Base-by-base conservation (phyloP, 2,113 vertebrate genomes). In the Catharus bicknelli region DNA sequence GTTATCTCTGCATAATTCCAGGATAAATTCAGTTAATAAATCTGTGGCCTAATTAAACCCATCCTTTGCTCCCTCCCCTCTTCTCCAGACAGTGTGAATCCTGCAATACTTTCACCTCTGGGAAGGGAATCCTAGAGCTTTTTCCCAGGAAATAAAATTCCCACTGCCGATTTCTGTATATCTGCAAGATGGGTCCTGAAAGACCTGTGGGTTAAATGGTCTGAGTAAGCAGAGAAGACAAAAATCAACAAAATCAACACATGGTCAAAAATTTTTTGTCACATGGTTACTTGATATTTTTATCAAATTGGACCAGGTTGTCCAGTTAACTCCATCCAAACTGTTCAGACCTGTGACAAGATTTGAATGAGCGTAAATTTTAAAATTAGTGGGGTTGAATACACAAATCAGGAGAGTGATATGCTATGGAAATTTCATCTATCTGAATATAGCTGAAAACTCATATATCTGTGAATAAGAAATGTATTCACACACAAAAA, bases 21-120 rank as follows among this genome's bases (percentile, higher is more conserved):
- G 73, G 57, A 83, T 26, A 86, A 68, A 88, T 11, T 32, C 20
- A 58, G 32, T 63, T 76, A 76, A 88, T 80, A 66, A 88, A 88
- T 45, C 76, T 58, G 63, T 66, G 47, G 59, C 50, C 68, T 86
- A 62, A 92, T 80, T 92, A 91, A 90, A 66, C 18, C 36, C 50
- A 38, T 57, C 45, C 13, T 90, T 66, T 80, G 50, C 32, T 88
- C 18, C 19, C 21, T 72, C n/a, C 26, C 19, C 62, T 91, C 48
- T 73, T 47, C 53, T 86, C 10, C 1, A 55, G 69, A 32, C 36
- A 59, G 26, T 2, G 38, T 1, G 2, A 84, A 68, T 84, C 36
- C 0, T 14, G 40, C 19, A 51, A 29, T 1, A 9, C 9, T 87
- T 87, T 87, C 47, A 79, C 12, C 17, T 93, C 45, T 27, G 50